Conservation (phyloP, 2,113 vertebrate genomes). For the Hydropotes inermis region DNA sequence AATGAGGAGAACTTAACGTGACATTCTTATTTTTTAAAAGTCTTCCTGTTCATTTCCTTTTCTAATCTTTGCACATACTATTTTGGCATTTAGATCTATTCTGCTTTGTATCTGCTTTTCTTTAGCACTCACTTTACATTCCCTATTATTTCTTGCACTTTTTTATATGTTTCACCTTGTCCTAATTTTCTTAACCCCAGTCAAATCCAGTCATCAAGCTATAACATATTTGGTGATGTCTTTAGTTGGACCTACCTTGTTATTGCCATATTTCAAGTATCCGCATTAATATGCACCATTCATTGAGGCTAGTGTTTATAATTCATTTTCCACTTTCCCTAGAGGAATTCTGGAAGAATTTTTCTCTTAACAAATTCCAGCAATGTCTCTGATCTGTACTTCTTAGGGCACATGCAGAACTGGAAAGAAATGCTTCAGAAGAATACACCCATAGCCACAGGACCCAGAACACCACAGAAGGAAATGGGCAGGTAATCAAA, state of each 20-base stretch:
- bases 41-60: neutral
- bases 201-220: neutral
- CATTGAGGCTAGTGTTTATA: neutral
- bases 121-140: neutral
- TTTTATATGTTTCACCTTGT: neutral
- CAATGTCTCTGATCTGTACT: neutral
- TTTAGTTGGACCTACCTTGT: neutral
- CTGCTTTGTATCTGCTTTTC: neutral
- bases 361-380: conserved; percentile 10
- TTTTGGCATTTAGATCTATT: neutral
- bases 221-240: neutral
- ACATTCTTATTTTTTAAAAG: neutral
- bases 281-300: neutral
- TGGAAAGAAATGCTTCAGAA: neutral
- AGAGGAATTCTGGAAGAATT: neutral
- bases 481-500: neutral
- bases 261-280: neutral
- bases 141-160: neutral
- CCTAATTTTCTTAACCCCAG: neutral
- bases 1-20: neutral
- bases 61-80: neutral
- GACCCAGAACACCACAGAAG: neutral
- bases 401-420: neutral
- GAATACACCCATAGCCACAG: neutral
- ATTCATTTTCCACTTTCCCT: neutral